phyloP scores from a whole-genome alignment of 2,113 vertebrate species.

The Oreochromis niloticus region DNA sequence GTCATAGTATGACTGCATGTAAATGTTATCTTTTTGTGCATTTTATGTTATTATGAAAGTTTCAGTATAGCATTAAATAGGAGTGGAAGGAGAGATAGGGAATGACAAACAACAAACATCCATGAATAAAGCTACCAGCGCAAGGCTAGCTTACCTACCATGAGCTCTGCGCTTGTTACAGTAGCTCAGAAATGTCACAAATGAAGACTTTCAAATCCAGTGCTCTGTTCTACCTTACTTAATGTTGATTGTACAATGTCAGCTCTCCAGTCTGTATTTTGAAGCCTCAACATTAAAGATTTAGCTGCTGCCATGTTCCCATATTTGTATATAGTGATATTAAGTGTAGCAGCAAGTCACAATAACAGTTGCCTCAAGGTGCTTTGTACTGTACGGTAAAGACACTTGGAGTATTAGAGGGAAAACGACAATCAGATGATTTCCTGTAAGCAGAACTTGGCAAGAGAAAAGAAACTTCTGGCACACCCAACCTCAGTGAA shows the following conservation, averaged over 20 bases:
- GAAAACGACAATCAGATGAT: neutral
- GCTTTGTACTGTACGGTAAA: neutral
- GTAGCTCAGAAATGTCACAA: neutral
- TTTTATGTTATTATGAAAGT: accelerated
- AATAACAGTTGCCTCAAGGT: neutral
- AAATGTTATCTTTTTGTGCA: neutral
- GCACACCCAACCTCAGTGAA: neutral
- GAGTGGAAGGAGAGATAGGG: neutral
- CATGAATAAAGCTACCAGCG: neutral
- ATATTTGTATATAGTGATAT: neutral
- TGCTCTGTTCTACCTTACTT: neutral
- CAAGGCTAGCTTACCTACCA: neutral
- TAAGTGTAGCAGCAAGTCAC: neutral
- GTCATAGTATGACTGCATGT: neutral
- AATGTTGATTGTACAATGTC: neutral
- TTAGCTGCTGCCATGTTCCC: neutral
- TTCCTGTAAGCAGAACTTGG: neutral
- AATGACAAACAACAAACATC: neutral
- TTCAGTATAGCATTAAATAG: neutral
- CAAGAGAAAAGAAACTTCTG: neutral
- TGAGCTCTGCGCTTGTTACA: neutral
- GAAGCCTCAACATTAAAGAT: neutral
- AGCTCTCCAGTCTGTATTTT: neutral
- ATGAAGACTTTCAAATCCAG: neutral
- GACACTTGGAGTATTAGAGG: neutral